Evolutionary conservation across 2,113 vertebrate species (phyloP).

Genomic region (Caranx melampygus): DNA sequence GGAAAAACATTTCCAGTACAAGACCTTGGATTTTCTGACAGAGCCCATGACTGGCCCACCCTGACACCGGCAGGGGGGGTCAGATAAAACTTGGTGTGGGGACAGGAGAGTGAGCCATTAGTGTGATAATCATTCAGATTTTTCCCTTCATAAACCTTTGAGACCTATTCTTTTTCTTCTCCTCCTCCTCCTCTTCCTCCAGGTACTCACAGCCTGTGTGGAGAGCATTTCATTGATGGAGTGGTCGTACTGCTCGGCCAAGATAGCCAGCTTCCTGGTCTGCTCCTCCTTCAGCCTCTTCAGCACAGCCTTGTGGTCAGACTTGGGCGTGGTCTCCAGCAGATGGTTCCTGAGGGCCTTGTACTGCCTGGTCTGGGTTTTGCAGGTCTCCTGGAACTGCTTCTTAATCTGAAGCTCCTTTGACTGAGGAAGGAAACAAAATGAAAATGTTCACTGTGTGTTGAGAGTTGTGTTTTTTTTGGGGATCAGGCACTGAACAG

Average conservation of each 20-base stretch:
- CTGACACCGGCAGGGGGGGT: too few species aligned
- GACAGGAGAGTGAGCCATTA: too few species aligned
- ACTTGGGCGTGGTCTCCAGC: slow-evolving; percentile 96
- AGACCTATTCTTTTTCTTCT: not conserved
- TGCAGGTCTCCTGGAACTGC: slow-evolving; percentile 97
- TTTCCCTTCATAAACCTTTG: not conserved
- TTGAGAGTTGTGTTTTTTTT: not conserved
- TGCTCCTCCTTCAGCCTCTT: slow-evolving; percentile 99
- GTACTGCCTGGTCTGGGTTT: slow-evolving; percentile 98
- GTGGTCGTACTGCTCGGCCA: slow-evolving; percentile 99
- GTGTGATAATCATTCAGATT: not conserved
- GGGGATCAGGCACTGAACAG: not conserved
- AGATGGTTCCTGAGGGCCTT: slow-evolving; percentile 98
- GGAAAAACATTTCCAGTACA: too few species aligned
- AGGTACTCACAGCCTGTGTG: slow-evolving; percentile 94
- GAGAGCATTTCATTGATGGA: slow-evolving; percentile 99
- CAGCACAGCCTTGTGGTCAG: slow-evolving; percentile 98
- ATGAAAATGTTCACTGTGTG: not conserved
- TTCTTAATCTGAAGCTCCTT: slow-evolving; percentile 94
- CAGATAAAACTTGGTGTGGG: too few species aligned
- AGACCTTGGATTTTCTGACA: too few species aligned
- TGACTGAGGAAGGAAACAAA: slow-evolving; percentile 76
- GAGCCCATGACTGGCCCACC: too few species aligned
- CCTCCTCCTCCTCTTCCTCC: not conserved
- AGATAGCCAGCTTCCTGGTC: slow-evolving; percentile 97